phyloP scores from a whole-genome alignment of 2,797 vertebrate species.

The Bovichtus variegatus region DNA sequence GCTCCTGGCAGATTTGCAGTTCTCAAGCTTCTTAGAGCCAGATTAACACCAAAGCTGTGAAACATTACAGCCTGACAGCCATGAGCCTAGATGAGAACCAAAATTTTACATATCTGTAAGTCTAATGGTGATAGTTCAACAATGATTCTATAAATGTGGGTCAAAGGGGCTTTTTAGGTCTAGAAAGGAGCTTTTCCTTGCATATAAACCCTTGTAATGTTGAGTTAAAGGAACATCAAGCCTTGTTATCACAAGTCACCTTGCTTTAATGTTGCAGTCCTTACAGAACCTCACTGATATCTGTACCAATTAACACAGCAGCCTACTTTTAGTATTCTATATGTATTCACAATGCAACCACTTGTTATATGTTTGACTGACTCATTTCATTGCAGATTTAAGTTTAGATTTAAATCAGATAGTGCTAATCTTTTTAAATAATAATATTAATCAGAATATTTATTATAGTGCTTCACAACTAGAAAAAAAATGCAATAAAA shows the following conservation, averaged over 20 bases:
- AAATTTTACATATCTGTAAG: slow-evolving; percentile 35
- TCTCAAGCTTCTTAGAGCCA: slow-evolving; percentile 68
- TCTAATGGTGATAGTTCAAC: slow-evolving; percentile 23
- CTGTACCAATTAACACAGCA: slow-evolving; percentile 7
- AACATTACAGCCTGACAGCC: slow-evolving; percentile 56
- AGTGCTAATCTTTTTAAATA: no score
- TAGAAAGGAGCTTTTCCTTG: background rate
- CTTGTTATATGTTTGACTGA: background rate
- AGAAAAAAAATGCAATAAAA: no score
- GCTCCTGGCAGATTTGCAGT: slow-evolving; percentile 64
- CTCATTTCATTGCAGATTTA: background rate
- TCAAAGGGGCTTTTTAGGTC: slow-evolving; percentile 10
- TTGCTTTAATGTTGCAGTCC: slow-evolving; percentile 10
- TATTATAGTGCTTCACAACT: no score
- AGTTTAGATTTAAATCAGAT: background rate
- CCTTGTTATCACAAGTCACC: background rate
- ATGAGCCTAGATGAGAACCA: slow-evolving; percentile 14
- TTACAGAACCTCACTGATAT: background rate
- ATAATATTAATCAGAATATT: no score
- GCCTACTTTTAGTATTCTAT: slow-evolving; percentile 1
- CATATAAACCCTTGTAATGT: background rate
- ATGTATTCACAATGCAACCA: background rate
- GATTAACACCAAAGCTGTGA: slow-evolving; percentile 70
- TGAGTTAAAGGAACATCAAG: background rate
- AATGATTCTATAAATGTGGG: slow-evolving; percentile 17